Evolutionary conservation across 2,888 invertebrate genomes (phyloP), one percentile per base, ranked within the genome.

Genomic region (Catonia carolina): DNA sequence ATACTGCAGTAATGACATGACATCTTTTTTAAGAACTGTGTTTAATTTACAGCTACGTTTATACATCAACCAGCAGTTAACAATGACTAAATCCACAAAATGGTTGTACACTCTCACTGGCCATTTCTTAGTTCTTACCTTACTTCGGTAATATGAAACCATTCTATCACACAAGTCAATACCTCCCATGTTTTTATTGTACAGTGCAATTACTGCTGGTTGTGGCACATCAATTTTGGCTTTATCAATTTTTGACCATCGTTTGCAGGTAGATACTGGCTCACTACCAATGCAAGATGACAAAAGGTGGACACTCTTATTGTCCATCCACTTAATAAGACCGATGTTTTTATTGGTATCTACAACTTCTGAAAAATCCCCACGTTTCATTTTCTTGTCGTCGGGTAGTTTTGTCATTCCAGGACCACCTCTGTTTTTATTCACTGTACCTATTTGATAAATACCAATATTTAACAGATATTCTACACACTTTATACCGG

Each of bases 161-260:
- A 50, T 31, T 35, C 50, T 50, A 18, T 50, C 33, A 33, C 35
- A 17, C 17, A 50, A 35, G 27, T 35, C 20, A 35, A 33, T 50
- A n/a, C 17, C 35, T 17, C 35, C 50, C 50, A 50, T 50, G 33
- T 50, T 50, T 15, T 17, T 33, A 35, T 50, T 50, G 35, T 50
- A 50, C 15, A 50, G 31, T 14, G n/a, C 20, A 18, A 42, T 12
- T 33, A 50, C 35, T 15, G 50, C 50, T 50, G 50, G 50, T 35
- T 50, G 50, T 10, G 17, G 17, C 14, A 50, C 50, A 31, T 50
- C 50, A 35, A 50, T 35, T 50, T 31, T 50, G 14, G 23, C 27
- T 49, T 49, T 49, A 17, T 31, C 33, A 15, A 31, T 31, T 49
- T 49, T 49, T n/a, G 49, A 49, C 31, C 49, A 49, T 31, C 50